Conservation (phyloP, 2,888 invertebrate genomes). For the Caenorhabditis imperialis region DNA sequence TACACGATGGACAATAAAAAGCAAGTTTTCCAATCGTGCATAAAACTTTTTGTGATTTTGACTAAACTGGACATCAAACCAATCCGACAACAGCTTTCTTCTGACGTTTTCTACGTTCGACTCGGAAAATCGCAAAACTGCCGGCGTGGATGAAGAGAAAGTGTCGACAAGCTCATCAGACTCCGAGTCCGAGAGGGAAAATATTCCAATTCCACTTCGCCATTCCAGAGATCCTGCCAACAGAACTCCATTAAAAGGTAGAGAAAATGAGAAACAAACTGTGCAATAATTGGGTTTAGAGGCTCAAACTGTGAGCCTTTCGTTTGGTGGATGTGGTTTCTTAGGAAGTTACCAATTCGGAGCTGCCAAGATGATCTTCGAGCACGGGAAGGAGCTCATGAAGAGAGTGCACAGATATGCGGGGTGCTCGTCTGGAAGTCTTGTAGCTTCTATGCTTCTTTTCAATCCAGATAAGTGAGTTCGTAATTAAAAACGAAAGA, state of each 20-base stretch:
- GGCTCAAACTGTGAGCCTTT: slow-evolving; percentile 58
- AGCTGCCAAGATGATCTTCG: slow-evolving; percentile 69
- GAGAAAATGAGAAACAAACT: neutral
- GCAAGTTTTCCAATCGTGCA: too few species aligned
- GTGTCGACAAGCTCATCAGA: slow-evolving; percentile 1
- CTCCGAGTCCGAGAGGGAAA: slow-evolving; percentile 5
- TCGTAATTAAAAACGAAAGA: too few species aligned
- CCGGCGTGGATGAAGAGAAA: slow-evolving; percentile 15
- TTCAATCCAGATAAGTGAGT: slow-evolving; percentile 66
- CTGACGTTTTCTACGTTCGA: slow-evolving; percentile 18
- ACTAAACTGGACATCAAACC: too few species aligned
- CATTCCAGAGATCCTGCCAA: slow-evolving; percentile 29
- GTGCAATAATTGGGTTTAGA: slow-evolving; percentile 11
- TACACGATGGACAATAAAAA: too few species aligned
- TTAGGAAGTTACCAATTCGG: slow-evolving; percentile 75
- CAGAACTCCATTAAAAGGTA: slow-evolving; percentile 31
- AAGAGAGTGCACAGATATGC: slow-evolving; percentile 59
- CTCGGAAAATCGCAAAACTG: slow-evolving; percentile 2
- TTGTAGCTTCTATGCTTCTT: slow-evolving; percentile 68
- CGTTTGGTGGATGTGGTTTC: slow-evolving; percentile 75
- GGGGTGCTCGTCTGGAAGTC: slow-evolving; percentile 74
- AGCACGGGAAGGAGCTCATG: slow-evolving; percentile 69
- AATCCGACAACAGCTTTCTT: slow-evolving; percentile 25
- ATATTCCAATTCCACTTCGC: slow-evolving; percentile 7
- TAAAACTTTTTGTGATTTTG: too few species aligned